A percentile compares a stretch with the other conserved stretches of the same genome.
Conservation (phyloP, 2,797 vertebrate species). For the Tinamus major region DNA sequence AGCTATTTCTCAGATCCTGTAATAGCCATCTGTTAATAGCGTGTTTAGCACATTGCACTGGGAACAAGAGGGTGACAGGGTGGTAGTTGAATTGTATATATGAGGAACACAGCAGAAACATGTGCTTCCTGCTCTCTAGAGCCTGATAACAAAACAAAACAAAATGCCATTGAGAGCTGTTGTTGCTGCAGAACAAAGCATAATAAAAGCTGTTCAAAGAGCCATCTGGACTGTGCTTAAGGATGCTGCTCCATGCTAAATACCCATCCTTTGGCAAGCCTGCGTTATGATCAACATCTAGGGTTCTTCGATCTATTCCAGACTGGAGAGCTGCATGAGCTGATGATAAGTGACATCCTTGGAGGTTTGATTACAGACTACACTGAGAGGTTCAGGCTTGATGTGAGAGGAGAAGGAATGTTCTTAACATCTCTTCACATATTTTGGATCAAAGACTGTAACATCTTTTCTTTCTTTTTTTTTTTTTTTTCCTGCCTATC, state of each 20-base stretch:
- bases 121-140: slow-evolving; percentile 56
- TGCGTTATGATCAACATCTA: neutral
- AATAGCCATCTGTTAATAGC: slow-evolving; percentile 64
- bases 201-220: slow-evolving; percentile 65
- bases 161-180: slow-evolving; percentile 55
- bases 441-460: neutral
- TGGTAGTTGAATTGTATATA: slow-evolving; percentile 35
- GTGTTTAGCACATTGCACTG: slow-evolving; percentile 18
- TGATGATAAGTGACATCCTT: neutral
- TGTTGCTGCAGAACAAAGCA: slow-evolving; percentile 54
- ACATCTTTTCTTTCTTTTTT: neutral
- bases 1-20: slow-evolving; percentile 55
- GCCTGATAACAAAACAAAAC: slow-evolving; percentile 57
- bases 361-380: neutral
- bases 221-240: slow-evolving; percentile 64
- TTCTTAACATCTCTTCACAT: neutral
- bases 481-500: neutral
- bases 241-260: slow-evolving; percentile 58
- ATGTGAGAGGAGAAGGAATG: neutral
- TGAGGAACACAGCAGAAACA: slow-evolving; percentile 52
- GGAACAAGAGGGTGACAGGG: slow-evolving; percentile 44
- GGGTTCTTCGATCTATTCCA: neutral
- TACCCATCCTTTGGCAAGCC: slow-evolving; percentile 22
- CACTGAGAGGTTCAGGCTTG: neutral
- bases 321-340: neutral